Evolutionary conservation across 2,888 invertebrate species (phyloP).

Genomic region (Trachelus stipa): DNA sequence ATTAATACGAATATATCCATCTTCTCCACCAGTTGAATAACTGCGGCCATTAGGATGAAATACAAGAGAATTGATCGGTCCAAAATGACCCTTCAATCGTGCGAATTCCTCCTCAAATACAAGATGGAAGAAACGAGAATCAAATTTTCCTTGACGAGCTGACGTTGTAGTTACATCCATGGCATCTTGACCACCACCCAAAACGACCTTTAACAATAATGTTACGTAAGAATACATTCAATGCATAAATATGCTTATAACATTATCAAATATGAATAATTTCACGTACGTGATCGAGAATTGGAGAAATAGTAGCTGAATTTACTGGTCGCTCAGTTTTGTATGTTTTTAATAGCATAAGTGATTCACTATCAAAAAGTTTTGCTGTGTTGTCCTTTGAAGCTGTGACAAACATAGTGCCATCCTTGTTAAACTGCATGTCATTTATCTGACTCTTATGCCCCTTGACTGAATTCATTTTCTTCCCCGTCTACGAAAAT

Average conservation of each 20-base stretch:
- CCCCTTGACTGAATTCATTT: constrained; percentile 81
- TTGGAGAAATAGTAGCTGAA: constrained; percentile 96
- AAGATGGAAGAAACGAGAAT: constrained; percentile 82
- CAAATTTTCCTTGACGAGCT: constrained; percentile 95
- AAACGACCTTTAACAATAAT: constrained; percentile 73
- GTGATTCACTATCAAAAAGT: constrained; percentile 88
- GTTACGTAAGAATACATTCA: constrained; percentile 4
- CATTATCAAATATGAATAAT: not conserved
- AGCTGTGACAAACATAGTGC: constrained; percentile 96
- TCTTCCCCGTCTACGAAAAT: constrained; percentile 80
- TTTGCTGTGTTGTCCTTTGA: constrained; percentile 97
- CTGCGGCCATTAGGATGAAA: constrained; percentile 99
- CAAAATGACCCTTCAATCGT: constrained; percentile 98
- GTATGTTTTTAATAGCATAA: constrained; percentile 92
- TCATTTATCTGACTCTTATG: constrained; percentile 93
- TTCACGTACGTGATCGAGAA: constrained; percentile 85
- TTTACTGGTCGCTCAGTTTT: constrained; percentile 98
- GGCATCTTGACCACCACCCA: constrained; percentile 99
- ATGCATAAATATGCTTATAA: not conserved
- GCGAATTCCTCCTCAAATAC: constrained; percentile 84
- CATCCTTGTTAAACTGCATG: constrained; percentile 94
- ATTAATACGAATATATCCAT: constrained; percentile 97
- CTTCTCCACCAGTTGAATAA: constrained; percentile 97
- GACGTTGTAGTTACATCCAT: constrained; percentile 98
- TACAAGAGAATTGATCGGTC: constrained; percentile 97